phyloP scores from a whole-genome alignment of 2,797 vertebrate genomes.

The Choloepus didactylus region DNA sequence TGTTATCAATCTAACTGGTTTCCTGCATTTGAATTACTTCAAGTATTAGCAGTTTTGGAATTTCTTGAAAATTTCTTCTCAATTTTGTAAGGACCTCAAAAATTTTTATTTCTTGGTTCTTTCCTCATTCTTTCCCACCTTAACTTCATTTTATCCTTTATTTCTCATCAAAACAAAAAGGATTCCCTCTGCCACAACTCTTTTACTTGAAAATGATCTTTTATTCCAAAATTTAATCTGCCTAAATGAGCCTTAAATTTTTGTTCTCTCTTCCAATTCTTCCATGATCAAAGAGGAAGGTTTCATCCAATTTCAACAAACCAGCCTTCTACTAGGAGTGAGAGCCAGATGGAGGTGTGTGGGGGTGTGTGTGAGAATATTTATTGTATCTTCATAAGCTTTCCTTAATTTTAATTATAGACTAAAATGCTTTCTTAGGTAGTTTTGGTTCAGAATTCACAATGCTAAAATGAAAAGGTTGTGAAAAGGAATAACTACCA shows the following conservation, averaged over 20 bases:
- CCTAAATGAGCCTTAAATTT: conserved; percentile 27
- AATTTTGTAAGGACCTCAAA: background rate
- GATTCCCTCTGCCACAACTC: background rate
- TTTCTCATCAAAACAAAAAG: conserved; percentile 59
- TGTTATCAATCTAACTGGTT: background rate
- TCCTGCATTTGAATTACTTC: conserved; percentile 35
- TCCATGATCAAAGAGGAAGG: conserved; percentile 36
- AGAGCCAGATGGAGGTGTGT: background rate
- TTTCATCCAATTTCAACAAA: background rate
- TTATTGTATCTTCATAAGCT: background rate
- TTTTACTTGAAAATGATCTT: conserved; percentile 58
- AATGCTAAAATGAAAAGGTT: background rate
- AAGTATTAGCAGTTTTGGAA: background rate
- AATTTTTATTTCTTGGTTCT: conserved; percentile 33
- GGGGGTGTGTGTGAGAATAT: background rate
- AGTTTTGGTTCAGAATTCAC: background rate
- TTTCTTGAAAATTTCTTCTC: conserved; percentile 15
- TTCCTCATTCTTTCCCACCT: background rate
- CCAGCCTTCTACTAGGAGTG: background rate
- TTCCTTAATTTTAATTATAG: conserved; percentile 41
- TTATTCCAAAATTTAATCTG: conserved; percentile 36
- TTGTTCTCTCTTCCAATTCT: conserved; percentile 15
- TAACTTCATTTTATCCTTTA: conserved; percentile 8
- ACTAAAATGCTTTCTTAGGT: background rate
- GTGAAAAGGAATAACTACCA: conserved; percentile 25